A percentile compares a stretch with the other conserved stretches of the same genome.
Conservation (phyloP, 2,797 vertebrate species). For the Pipistrellus kuhlii region DNA sequence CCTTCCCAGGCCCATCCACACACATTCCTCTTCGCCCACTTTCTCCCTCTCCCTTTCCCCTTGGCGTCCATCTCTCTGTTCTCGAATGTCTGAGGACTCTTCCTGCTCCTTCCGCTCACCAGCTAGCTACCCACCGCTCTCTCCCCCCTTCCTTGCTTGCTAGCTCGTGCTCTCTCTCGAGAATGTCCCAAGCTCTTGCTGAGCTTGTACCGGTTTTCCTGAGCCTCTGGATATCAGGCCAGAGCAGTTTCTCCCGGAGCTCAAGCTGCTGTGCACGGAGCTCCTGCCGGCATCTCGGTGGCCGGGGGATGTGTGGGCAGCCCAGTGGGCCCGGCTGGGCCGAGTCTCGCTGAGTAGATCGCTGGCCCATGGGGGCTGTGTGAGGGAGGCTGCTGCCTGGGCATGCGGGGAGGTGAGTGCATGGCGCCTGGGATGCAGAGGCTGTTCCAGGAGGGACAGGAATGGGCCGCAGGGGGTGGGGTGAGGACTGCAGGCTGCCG, state of each 20-base stretch:
- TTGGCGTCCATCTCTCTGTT: not conserved
- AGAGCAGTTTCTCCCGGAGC: not conserved
- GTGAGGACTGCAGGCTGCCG: not conserved
- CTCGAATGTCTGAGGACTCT: not conserved
- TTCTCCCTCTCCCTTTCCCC: not conserved
- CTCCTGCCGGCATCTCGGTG: not conserved
- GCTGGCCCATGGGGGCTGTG: not conserved
- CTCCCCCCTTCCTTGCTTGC: not conserved
- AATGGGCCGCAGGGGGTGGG: fast-evolving
- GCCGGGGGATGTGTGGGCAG: not conserved
- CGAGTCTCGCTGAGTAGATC: not conserved
- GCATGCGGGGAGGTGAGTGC: fast-evolving
- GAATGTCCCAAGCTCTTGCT: not conserved
- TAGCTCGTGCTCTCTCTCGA: not conserved
- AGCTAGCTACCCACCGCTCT: fast-evolving
- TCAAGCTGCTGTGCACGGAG: not conserved
- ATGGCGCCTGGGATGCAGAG: not conserved
- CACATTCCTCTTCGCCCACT: no score
- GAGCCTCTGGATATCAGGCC: not conserved
- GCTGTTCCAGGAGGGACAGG: not conserved
- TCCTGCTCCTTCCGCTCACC: not conserved
- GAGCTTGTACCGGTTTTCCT: not conserved
- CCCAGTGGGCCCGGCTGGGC: no score
- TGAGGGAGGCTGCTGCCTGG: not conserved
- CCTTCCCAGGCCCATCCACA: not conserved